Conservation (phyloP, 2,888 invertebrate genomes). For the Arctia plantaginis region DNA sequence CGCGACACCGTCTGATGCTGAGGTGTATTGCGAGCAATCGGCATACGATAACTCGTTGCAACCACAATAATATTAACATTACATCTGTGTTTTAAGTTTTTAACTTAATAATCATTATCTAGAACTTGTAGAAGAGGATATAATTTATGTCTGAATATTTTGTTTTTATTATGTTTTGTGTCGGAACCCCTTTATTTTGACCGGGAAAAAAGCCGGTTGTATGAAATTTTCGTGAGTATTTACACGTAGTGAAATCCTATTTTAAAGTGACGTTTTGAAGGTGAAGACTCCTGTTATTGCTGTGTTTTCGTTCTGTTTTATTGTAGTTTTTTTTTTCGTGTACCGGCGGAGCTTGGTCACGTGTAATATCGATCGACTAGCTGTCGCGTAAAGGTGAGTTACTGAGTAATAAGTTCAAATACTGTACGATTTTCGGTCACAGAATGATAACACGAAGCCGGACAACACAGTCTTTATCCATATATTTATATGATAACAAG, state of each 20-base stretch:
- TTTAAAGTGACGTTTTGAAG: constrained; percentile 64
- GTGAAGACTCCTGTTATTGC: constrained; percentile 48
- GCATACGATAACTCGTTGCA: constrained; percentile 57
- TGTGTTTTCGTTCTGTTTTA: constrained; percentile 57
- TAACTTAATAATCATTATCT: constrained; percentile 34
- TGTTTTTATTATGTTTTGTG: constrained; percentile 57
- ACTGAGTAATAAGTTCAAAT: constrained; percentile 22
- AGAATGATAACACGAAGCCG: constrained; percentile 5
- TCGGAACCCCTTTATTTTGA: constrained; percentile 66
- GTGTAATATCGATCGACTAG: constrained; percentile 71
- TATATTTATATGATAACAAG: constrained; percentile 4
- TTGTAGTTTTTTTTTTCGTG: constrained; percentile 53
- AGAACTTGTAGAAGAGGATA: constrained; percentile 44
- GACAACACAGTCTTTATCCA: not conserved
- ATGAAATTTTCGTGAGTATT: constrained; percentile 61
- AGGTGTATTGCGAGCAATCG: constrained; percentile 57
- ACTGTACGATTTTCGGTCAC: constrained; percentile 17
- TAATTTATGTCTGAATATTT: constrained; percentile 48
- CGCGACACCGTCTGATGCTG: constrained; percentile 71
- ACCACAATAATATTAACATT: constrained; percentile 55
- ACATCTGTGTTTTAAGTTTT: constrained; percentile 55
- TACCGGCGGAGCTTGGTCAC: constrained; percentile 65
- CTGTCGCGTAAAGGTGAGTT: constrained; percentile 64
- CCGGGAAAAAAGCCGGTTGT: constrained; percentile 80
- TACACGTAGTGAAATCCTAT: constrained; percentile 63